A percentile compares a stretch with the other conserved stretches of the same genome.
Evolutionary conservation across 1,140 invertebrate species (phyloP).

Genomic region (Cheumatopsyche charites): DNA sequence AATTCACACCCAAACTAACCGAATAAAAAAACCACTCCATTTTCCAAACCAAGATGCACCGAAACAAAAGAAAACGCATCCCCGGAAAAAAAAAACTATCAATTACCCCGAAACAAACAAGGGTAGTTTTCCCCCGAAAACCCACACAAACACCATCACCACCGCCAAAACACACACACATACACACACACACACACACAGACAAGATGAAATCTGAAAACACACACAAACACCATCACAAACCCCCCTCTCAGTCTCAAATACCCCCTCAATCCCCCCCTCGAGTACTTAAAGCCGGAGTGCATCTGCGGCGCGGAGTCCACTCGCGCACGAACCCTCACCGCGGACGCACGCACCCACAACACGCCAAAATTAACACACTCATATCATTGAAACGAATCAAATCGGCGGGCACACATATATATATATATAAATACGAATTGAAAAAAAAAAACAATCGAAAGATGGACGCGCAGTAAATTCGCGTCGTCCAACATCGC

Average conservation of each 20-base stretch:
- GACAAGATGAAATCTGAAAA: too few relatives aligned
- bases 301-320: slow-evolving; percentile 46
- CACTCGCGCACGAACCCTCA: slow-evolving; percentile 48
- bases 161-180: background rate
- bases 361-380: background rate
- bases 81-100: background rate
- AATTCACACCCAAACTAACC: too few relatives aligned
- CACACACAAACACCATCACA: too few relatives aligned
- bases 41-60: too few relatives aligned
- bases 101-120: background rate
- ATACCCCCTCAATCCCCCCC: too few relatives aligned
- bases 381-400: background rate
- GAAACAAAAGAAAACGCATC: too few relatives aligned
- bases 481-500: too few relatives aligned
- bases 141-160: background rate
- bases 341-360: slow-evolving; percentile 36
- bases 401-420: background rate
- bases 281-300: slow-evolving; percentile 47
- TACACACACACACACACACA: too few relatives aligned
- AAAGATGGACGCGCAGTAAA: too few relatives aligned
- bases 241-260: slow-evolving; percentile 3
- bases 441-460: slow-evolving; percentile 10
- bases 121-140: background rate
- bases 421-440: slow-evolving; percentile 20
- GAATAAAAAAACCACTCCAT: too few relatives aligned